Base-by-base conservation (phyloP, 2,888 invertebrate genomes). In the Diplolepis rosae region DNA sequence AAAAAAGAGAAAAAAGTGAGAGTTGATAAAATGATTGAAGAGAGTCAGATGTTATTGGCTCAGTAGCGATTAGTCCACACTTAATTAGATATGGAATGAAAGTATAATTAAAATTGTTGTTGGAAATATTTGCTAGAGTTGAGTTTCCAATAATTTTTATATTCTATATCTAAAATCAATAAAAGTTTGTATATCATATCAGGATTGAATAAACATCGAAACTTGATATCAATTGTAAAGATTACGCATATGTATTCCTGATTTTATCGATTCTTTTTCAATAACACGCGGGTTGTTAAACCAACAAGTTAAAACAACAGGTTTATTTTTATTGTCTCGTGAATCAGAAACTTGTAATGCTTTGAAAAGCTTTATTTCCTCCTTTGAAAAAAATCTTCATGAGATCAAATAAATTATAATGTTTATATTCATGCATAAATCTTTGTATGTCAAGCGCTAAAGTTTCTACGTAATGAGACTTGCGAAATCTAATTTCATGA, bases 261-360 rank as follows among this genome's bases (percentile, higher is more conserved):
- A 61, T 61, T 61, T 61, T 39, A 24, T 35, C 61, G 39, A 39
- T 39, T 61, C 39, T 45, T 61, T 61, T 39, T 61, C 61, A 61
- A 61, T 61, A 39, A 61, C 61, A 35, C 22, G 39, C 27, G 39
- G 35, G 61, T 61, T 61, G 39, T 61, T 61, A 61, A 61, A 61
- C 39, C 39, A 35, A 61, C 61, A 61, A 61, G 24, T 61, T 61
- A 61, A 61, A 24, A 39, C 61, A 61, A 61, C 61, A 61, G 61
- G 61, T 61, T 61, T 61, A 61, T 61, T 61, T 61, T 61, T 61
- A 61, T 61, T 61, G 61, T 61, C 24, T 61, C 61, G 35, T 39
- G 61, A 61, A 61, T 61, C 61, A 61, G 61, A 61, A 61, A 61
- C 61, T 39, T 39, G 61, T 61, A 35, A n/a, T 39, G 61, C 39